These are phyloP conservation scores for Danaus chrysippus DNA, from an alignment of 2,888 invertebrate species.

Conservation along the genomic window DNA sequence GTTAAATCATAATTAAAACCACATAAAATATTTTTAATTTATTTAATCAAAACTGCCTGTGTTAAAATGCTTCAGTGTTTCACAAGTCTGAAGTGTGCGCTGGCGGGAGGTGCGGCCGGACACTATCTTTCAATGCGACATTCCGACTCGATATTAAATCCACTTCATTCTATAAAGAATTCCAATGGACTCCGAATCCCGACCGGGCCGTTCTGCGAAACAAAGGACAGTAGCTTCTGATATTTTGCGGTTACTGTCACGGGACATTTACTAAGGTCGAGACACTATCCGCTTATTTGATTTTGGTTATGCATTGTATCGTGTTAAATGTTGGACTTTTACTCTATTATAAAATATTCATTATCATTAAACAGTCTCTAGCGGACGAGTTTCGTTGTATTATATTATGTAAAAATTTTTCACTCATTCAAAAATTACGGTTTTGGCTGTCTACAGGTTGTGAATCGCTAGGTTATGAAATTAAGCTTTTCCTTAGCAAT, in stretches of 20 bases:
- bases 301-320: not conserved
- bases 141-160: conserved; percentile 75
- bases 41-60: conserved; percentile 7
- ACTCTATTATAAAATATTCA: too few species aligned
- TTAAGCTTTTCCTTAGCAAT: too few species aligned
- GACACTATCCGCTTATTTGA: conserved; percentile 3
- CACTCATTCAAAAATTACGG: too few species aligned
- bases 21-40: not conserved
- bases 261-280: conserved; percentile 19
- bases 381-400: too few species aligned
- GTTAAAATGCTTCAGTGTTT: conserved; percentile 4
- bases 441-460: too few species aligned
- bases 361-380: too few species aligned
- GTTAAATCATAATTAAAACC: too few species aligned
- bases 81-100: conserved; percentile 1
- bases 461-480: too few species aligned
- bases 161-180: conserved; percentile 70
- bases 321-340: too few species aligned
- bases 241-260: conserved; percentile 27
- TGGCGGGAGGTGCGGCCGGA: conserved; percentile 35
- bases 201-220: conserved; percentile 31
- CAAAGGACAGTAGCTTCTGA: conserved; percentile 33
- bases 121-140: conserved; percentile 61
- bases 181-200: conserved; percentile 56
- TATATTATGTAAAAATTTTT: too few species aligned